A percentile compares a stretch with the other conserved stretches of the same genome.
These are phyloP conservation scores for Drosophila meridionalis DNA, from an alignment of 2,888 invertebrate species.

Conservation along the genomic window DNA sequence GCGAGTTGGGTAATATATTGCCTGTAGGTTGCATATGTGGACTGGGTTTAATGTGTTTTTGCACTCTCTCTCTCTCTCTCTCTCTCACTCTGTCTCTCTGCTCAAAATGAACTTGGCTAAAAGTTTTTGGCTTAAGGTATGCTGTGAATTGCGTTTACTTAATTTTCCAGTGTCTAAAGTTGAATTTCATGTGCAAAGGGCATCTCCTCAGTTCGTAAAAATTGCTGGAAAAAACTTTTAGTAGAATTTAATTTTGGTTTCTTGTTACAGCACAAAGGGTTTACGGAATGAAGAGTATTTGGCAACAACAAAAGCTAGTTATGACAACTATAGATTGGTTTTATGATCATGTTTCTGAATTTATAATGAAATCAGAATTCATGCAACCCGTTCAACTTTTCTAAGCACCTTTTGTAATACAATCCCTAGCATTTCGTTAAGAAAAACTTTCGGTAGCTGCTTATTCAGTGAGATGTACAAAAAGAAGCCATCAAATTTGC, in stretches of 20 bases:
- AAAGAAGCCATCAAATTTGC: constrained; percentile 3
- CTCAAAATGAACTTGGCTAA: constrained; percentile 24
- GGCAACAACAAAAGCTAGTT: not conserved
- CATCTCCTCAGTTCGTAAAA: not conserved
- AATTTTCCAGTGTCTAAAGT: constrained; percentile 23
- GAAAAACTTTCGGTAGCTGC: not conserved
- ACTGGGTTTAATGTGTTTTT: constrained; percentile 35
- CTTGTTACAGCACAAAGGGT: not conserved
- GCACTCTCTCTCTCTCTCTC: not conserved
- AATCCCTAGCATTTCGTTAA: not conserved
- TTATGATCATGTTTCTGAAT: not conserved
- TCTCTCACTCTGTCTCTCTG: not conserved
- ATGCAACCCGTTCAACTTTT: not conserved
- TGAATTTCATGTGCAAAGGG: constrained; percentile 17
- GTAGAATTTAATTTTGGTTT: constrained; percentile 16
- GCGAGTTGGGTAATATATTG: constrained; percentile 56
- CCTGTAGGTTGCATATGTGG: constrained; percentile 37
- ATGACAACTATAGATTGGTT: not conserved
- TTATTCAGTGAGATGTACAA: not conserved
- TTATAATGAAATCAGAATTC: not conserved
- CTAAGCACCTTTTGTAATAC: not conserved
- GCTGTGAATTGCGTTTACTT: constrained; percentile 13
- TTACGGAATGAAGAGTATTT: not conserved
- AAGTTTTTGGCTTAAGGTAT: constrained; percentile 28
- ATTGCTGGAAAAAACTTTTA: constrained; percentile 10